These are phyloP conservation scores for Mnemiopsis leidyi DNA, from an alignment of 37 sponge, comb jelly and placozoan genomes.

Conservation along the genomic window DNA sequence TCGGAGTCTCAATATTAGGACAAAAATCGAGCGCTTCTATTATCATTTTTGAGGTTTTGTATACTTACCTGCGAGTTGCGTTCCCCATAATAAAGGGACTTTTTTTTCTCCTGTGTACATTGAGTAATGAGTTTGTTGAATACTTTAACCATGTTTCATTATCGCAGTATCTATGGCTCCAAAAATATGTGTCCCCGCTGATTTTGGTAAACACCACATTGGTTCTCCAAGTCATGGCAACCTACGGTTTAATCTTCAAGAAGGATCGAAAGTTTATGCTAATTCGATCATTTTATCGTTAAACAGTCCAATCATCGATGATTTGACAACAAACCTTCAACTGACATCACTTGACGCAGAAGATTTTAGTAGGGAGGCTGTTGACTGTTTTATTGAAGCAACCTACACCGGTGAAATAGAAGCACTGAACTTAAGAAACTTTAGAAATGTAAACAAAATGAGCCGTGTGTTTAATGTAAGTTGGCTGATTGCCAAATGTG, in stretches of 20 bases:
- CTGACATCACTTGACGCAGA: background rate
- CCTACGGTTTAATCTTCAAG: background rate
- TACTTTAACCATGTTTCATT: too few relatives aligned
- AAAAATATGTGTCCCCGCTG: background rate
- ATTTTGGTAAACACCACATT: background rate
- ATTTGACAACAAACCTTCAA: background rate
- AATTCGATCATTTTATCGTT: background rate
- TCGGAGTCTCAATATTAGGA: too few relatives aligned
- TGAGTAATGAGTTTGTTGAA: too few relatives aligned
- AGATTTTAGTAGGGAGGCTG: background rate
- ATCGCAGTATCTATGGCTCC: background rate
- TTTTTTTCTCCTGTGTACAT: too few relatives aligned
- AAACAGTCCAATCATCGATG: background rate
- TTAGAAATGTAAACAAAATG: conserved; percentile 6
- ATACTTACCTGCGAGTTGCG: too few relatives aligned
- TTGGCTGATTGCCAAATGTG: background rate
- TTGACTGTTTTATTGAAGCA: conserved; percentile 9
- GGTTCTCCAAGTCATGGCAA: background rate
- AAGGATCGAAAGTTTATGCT: background rate
- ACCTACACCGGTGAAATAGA: background rate
- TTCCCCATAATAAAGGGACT: too few relatives aligned
- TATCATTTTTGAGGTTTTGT: too few relatives aligned
- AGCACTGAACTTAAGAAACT: background rate
- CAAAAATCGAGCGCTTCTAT: too few relatives aligned
- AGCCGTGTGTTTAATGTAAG: background rate